Evolutionary conservation across 2,888 invertebrate genomes (phyloP).

Genomic region (Rotaria socialis): DNA sequence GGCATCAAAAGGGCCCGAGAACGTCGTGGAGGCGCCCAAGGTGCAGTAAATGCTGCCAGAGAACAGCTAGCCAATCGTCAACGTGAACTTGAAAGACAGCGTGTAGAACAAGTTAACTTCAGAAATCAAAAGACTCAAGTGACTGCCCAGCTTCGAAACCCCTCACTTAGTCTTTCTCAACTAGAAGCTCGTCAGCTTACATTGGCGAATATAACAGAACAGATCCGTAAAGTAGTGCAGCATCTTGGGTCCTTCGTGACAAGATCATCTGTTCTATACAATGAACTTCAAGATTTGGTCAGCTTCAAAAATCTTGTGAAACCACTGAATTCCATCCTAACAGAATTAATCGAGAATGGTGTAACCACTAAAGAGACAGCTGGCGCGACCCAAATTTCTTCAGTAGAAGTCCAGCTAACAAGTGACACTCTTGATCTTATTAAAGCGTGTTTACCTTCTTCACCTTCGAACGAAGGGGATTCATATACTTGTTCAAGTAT

Average conservation of each 20-base stretch:
- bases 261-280: not conserved
- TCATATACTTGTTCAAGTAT: not conserved
- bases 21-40: not conserved
- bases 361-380: not conserved
- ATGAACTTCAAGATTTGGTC: not conserved
- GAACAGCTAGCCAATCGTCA: not conserved
- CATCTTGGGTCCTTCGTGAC: not conserved
- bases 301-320: not conserved
- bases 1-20: not conserved
- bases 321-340: not conserved
- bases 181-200: not conserved
- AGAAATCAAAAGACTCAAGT: not conserved
- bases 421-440: not conserved
- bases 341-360: not conserved
- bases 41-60: not conserved
- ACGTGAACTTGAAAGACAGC: not conserved
- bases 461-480: not conserved
- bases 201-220: not conserved
- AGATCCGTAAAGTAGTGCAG: not conserved
- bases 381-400: not conserved
- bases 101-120: not conserved
- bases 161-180: not conserved
- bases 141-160: not conserved
- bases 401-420: not conserved
- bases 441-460: not conserved